Base-by-base conservation (phyloP, 2,888 invertebrate species). In the Eristalinus sepulchralis region DNA sequence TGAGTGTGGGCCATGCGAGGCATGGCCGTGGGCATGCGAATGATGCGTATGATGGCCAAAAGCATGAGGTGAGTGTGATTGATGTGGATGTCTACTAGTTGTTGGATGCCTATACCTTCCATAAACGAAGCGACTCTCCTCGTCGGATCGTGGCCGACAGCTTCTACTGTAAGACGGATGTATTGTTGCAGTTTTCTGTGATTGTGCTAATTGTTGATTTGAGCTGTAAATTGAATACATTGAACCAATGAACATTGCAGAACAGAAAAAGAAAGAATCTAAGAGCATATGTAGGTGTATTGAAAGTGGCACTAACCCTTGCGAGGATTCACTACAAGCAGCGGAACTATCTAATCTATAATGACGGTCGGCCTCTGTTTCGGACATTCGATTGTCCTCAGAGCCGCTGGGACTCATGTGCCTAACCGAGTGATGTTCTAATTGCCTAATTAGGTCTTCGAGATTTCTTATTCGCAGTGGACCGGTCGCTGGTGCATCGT, bases 401-500 rank as follows among this genome's bases (percentile, higher is more conserved):
- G 97, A 97, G 84, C 97, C 97, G 89, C 97, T 96, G 68, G 97
- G 97, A 91, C 97, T 97, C 96, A 97, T 97, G 93, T 97, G 97
- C 24, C 97, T 94, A 87, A 95, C 94, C 89, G 97, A 96, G 92
- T 97, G 97, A 91, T 97, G 97, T 92, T 97, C 97, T 89, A 97
- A 93, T 92, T 97, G 97, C 75, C 97, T 94, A 90, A 98, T 97
- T 86, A 98, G 94, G 92, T 98, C 98, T 93, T 98, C 98, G 88
- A 98, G 94, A 92, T 97, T 98, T 88, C 98, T 95, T 92, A 98
- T 98, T 89, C 98, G 95, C 91, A 97, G 95, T 60, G 97, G 96
- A n/a, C 96, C 96, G 17, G 96, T 95, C 10, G 96, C 95, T 13
- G 96, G 95, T 71, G 96, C 96, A 89, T 96, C 96, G 66, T 96